These are phyloP conservation scores for Picus viridis DNA, from an alignment of 2,797 vertebrate genomes.

Conservation along the genomic window DNA sequence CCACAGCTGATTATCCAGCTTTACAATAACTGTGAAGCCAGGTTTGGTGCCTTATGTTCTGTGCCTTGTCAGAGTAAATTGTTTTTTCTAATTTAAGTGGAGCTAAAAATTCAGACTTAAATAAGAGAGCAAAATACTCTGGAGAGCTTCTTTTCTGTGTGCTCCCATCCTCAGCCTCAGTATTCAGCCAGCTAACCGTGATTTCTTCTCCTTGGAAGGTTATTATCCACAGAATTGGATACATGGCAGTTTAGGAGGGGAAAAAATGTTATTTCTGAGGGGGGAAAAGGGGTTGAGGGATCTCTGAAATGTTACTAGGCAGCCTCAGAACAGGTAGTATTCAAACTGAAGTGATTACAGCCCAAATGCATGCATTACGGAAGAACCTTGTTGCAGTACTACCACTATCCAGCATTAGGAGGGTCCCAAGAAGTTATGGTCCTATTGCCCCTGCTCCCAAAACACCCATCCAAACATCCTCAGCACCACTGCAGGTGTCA, in stretches of 20 bases:
- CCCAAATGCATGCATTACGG: neutral
- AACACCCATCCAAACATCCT: neutral
- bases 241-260: neutral
- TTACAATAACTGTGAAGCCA: slow-evolving; percentile 8
- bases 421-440: neutral
- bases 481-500: neutral
- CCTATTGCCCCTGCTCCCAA: neutral
- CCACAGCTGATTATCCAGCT: slow-evolving; percentile 7
- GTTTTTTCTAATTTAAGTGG: slow-evolving; percentile 52
- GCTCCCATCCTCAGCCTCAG: slow-evolving; percentile 7
- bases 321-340: neutral
- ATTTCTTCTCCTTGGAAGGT: neutral
- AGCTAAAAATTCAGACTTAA: slow-evolving; percentile 55
- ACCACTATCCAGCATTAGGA: neutral
- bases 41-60: slow-evolving; percentile 8
- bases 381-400: neutral
- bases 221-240: neutral
- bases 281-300: neutral
- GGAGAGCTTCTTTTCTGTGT: slow-evolving; percentile 21
- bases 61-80: slow-evolving; percentile 37
- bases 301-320: neutral
- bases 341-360: neutral
- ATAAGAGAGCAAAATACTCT: slow-evolving; percentile 33
- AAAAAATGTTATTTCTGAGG: neutral
- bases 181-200: neutral